phyloP scores from a whole-genome alignment of 1,140 invertebrate genomes.

The Brachystomella parvula region DNA sequence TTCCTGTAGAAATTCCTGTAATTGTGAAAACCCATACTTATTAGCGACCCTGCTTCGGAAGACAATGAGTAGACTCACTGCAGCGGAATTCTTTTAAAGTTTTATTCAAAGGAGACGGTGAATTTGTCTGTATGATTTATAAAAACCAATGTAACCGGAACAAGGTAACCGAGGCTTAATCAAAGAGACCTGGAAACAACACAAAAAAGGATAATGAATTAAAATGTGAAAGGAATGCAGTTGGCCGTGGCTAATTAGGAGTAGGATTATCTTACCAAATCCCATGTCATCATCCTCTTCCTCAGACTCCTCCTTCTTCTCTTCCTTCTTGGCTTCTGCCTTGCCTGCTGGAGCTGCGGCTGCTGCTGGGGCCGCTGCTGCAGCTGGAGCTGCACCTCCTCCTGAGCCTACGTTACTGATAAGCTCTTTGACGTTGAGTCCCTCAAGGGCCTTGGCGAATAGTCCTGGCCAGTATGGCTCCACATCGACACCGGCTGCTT shows the following conservation, averaged over 20 bases:
- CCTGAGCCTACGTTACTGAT: slow-evolving; percentile 92
- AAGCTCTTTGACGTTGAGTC: slow-evolving; percentile 84
- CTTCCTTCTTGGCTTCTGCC: slow-evolving; percentile 70
- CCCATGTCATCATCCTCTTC: slow-evolving; percentile 93
- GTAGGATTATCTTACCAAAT: slow-evolving; percentile 58
- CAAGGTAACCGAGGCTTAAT: slow-evolving; percentile 20
- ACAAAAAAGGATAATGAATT: slow-evolving; percentile 13
- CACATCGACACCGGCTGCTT: slow-evolving; percentile 89
- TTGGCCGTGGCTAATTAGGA: not conserved
- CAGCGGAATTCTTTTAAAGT: too few species aligned
- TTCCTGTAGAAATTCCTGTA: too few species aligned
- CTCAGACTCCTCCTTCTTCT: slow-evolving; percentile 66
- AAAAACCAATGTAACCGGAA: not conserved
- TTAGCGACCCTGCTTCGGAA: too few species aligned
- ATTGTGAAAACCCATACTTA: too few species aligned
- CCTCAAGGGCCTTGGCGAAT: slow-evolving; percentile 94
- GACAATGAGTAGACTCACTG: too few species aligned
- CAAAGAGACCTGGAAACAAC: slow-evolving; percentile 33
- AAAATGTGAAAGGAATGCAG: not conserved
- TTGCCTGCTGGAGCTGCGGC: slow-evolving; percentile 59
- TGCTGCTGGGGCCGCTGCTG: slow-evolving; percentile 56
- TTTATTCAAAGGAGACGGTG: not conserved
- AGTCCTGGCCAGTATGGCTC: slow-evolving; percentile 99
- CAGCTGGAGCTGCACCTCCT: slow-evolving; percentile 72
- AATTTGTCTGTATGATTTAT: not conserved